Evolutionary conservation across 2,797 vertebrate species (phyloP), one percentile per base, ranked within the genome.

Genomic region (Sternotherus odoratus): DNA sequence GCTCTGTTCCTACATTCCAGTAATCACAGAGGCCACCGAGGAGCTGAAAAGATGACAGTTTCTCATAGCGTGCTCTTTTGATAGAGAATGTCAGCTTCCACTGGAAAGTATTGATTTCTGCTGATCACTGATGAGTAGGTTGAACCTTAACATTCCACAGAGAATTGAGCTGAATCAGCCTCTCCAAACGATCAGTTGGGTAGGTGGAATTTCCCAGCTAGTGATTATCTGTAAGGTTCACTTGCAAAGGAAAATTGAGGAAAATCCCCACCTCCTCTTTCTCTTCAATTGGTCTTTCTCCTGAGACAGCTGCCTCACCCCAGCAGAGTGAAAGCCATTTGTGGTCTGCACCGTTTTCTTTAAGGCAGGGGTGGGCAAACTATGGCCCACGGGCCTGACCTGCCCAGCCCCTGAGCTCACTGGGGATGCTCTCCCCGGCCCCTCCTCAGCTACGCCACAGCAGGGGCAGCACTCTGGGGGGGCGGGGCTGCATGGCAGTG

Each of bases 71-170:
- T 19, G 17, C 26, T 83, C 72, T 92, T 85, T 79, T 92, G 79
- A 77, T 57, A 33, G 69, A 90, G 43, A n/a, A 54, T 89, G 77
- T 90, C 53, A 60, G 75, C 83, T 95, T 83, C 89, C 85, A 78
- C 23, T 90, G 82, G 50, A 30, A 46, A 63, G 28, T 87, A 91
- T 87, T 95, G 91, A 96, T 93, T 92, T 94, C 92, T 91, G 57
- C 75, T 93, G 89, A 90, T 97, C 88, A 86, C 87, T 97, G 84
- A 91, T 93, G 66, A 88, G 79, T 66, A 91, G 82, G 12, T 82
- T 94, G 93, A 93, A 88, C 89, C 87, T 56, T 91, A 91, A 90
- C 72, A 91, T 89, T 82, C 51, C 2, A 0, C 84, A 75, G 81
- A 95, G 83, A 94, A 94, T 50, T 36, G 60, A 93, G 81, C 86